A percentile compares a stretch with the other conserved stretches of the same genome.
Conservation (phyloP, 2,113 vertebrate species). For the Excalfactoria chinensis region DNA sequence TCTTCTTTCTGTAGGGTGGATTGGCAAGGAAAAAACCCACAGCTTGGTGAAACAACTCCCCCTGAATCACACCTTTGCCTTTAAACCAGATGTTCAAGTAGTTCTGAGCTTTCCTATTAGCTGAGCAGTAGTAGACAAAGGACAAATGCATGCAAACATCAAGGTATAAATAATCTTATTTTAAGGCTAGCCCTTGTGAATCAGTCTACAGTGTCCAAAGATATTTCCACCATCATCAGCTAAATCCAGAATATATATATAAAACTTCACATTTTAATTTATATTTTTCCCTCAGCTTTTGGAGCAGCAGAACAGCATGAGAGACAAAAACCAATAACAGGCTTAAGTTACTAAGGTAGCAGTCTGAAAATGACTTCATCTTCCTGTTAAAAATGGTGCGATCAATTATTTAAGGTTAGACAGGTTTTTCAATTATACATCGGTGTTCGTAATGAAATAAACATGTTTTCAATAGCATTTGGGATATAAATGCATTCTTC, state of each 20-base stretch:
- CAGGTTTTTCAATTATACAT: slow-evolving; percentile 81
- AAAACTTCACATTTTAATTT: not conserved
- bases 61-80: not conserved
- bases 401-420: slow-evolving; percentile 71
- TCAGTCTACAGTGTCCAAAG: not conserved
- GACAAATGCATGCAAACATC: not conserved
- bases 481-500: slow-evolving; percentile 70
- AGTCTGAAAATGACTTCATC: slow-evolving; percentile 32
- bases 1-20: not conserved
- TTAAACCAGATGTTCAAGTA: slow-evolving; percentile 37
- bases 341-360: slow-evolving; percentile 38
- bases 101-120: not conserved
- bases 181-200: slow-evolving; percentile 14
- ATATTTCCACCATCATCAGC: slow-evolving; percentile 16
- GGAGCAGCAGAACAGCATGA: slow-evolving; percentile 5
- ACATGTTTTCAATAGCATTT: slow-evolving; percentile 74
- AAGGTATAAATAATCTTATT: slow-evolving; percentile 2
- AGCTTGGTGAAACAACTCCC: not conserved
- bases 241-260: slow-evolving; percentile 19
- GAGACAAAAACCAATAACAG: not conserved
- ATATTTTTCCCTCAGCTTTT: not conserved
- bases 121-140: slow-evolving; percentile 18
- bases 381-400: slow-evolving; percentile 72
- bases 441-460: slow-evolving; percentile 77
- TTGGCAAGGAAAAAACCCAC: not conserved